Conservation (phyloP, 2,113 vertebrate genomes). For the Trogon surrucura region DNA sequence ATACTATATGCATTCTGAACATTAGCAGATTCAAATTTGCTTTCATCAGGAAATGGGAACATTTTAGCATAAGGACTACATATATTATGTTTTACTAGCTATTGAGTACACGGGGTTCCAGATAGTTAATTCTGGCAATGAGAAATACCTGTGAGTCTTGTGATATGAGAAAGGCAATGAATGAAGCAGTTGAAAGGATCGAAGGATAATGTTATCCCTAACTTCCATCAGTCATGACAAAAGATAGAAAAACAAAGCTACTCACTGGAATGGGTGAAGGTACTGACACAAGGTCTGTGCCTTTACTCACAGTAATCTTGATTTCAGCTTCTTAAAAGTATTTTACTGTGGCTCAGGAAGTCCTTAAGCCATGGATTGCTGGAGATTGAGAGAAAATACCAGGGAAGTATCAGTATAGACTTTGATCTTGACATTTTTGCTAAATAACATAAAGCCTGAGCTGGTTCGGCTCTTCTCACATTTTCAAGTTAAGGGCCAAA, state of each 20-base stretch:
- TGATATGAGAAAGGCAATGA: neutral
- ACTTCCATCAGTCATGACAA: neutral
- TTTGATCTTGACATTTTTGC: neutral
- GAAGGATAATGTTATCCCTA: neutral
- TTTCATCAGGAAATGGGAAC: neutral
- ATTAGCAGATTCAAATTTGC: neutral
- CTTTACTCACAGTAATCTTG: neutral
- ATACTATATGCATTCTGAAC: neutral
- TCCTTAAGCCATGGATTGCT: neutral
- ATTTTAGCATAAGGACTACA: neutral
- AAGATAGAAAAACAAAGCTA: neutral
- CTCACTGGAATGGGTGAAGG: neutral
- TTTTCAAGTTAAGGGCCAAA: neutral
- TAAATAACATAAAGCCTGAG: neutral
- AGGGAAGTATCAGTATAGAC: neutral
- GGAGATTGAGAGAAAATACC: neutral
- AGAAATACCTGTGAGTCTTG: neutral
- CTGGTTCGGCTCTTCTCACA: neutral
- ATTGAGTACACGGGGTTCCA: neutral
- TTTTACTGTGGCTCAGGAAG: neutral
- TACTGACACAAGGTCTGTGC: neutral
- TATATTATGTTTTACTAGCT: slow-evolving; percentile 1
- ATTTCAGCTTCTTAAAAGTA: neutral
- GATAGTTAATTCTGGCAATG: neutral
- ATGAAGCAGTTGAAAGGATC: neutral